These are phyloP conservation scores for Eleginops maclovinus DNA, from an alignment of 2,113 vertebrate genomes.

Conservation along the genomic window DNA sequence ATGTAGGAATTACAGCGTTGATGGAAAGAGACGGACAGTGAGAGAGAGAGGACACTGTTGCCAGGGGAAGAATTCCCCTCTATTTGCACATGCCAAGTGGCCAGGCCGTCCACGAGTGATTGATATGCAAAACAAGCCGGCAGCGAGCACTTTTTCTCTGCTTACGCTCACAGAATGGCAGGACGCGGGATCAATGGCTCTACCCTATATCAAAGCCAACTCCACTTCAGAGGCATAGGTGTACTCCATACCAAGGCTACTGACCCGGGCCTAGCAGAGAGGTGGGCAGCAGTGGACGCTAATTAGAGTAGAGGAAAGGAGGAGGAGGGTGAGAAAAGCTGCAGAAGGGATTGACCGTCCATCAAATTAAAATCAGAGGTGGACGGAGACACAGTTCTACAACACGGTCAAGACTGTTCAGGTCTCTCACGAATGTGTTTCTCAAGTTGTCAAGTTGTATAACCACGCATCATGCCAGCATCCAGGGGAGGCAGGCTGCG, in stretches of 20 bases:
- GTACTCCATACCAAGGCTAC: slow-evolving; percentile 27
- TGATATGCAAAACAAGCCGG: slow-evolving; percentile 68
- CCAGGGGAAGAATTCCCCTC: slow-evolving; percentile 40
- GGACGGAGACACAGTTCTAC: not conserved
- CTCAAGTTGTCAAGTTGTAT: not conserved
- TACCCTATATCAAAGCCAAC: slow-evolving; percentile 50
- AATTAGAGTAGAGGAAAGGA: slow-evolving; percentile 6
- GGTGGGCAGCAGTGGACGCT: not conserved
- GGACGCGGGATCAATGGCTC: slow-evolving; percentile 60
- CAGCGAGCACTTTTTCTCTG: slow-evolving; percentile 67
- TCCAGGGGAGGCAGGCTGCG: slow-evolving; percentile 79
- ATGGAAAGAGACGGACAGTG: slow-evolving; percentile 31
- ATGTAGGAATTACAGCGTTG: not conserved
- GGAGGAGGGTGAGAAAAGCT: slow-evolving; percentile 23
- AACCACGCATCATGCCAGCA: slow-evolving; percentile 72
- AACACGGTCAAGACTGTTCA: not conserved
- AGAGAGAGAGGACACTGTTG: slow-evolving; percentile 18
- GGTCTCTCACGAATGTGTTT: not conserved
- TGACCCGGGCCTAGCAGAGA: slow-evolving; percentile 27
- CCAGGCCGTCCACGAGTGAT: slow-evolving; percentile 49
- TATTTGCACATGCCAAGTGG: slow-evolving; percentile 31
- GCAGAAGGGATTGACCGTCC: slow-evolving; percentile 16
- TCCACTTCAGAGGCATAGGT: slow-evolving; percentile 31
- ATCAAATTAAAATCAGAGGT: slow-evolving; percentile 11
- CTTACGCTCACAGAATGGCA: slow-evolving; percentile 58